Conservation (phyloP, 2,888 invertebrate genomes). For the Drosophila multiciliata region DNA sequence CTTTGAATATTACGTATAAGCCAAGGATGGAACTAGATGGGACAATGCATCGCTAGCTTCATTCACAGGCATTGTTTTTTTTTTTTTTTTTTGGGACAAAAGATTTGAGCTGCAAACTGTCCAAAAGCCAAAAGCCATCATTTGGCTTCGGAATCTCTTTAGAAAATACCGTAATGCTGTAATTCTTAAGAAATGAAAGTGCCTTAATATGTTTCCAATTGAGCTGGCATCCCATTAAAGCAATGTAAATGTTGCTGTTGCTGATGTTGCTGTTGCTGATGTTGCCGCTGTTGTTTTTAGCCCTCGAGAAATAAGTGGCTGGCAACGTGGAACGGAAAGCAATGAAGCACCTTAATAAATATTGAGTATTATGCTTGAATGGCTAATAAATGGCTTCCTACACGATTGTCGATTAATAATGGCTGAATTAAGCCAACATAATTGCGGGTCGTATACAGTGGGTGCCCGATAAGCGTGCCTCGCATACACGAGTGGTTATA, state of each 20-base stretch:
- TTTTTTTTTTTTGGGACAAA: conserved; percentile 1
- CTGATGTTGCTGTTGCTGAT: not conserved
- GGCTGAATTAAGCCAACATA: conserved; percentile 56
- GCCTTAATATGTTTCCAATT: not conserved
- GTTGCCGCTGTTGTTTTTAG: not conserved
- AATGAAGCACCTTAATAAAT: conserved; percentile 33
- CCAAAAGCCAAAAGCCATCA: conserved; percentile 7
- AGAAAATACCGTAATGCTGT: not conserved
- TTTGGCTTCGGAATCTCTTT: not conserved
- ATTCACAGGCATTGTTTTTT: conserved; percentile 28
- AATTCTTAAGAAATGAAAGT: conserved; percentile 15
- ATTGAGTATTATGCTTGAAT: conserved; percentile 34
- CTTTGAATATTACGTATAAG: conserved; percentile 10
- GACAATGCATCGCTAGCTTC: conserved; percentile 36
- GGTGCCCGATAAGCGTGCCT: conserved; percentile 45
- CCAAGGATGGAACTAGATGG: conserved; percentile 10
- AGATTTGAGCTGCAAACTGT: conserved; percentile 5
- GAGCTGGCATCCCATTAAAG: conserved; percentile 1
- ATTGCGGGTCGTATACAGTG: conserved; percentile 35
- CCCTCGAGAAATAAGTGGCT: conserved; percentile 7
- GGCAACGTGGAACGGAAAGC: not conserved
- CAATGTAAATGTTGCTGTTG: conserved; percentile 5
- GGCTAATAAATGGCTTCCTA: conserved; percentile 39
- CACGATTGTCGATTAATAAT: conserved; percentile 58
- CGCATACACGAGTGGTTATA: conserved; percentile 44